Conservation (phyloP, 2,888 invertebrate species). For the Drosophila dives region DNA sequence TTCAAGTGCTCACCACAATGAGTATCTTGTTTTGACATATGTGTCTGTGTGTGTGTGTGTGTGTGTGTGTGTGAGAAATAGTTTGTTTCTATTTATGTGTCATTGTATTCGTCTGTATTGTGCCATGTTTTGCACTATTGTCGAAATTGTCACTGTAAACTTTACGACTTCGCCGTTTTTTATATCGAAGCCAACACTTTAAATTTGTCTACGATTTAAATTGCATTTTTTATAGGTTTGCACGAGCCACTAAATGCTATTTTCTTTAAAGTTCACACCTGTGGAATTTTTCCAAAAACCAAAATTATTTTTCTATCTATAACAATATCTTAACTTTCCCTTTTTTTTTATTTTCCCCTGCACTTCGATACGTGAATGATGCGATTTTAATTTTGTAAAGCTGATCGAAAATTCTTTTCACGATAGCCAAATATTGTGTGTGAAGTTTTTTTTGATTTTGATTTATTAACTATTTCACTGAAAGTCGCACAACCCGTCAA, state of each 20-base stretch:
- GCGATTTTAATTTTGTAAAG: not conserved
- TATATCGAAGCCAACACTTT: constrained; percentile 1
- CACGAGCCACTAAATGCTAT: not conserved
- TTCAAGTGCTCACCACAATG: constrained; percentile 44
- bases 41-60: constrained; percentile 20
- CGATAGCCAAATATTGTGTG: constrained; percentile 14
- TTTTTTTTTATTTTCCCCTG: no score
- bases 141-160: constrained; percentile 65
- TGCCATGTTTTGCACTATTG: constrained; percentile 63
- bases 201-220: constrained; percentile 3
- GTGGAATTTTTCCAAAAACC: not conserved
- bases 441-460: constrained; percentile 39
- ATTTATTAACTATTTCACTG: constrained; percentile 50
- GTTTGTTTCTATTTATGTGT: constrained; percentile 5
- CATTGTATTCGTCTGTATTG: constrained; percentile 28
- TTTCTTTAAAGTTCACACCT: not conserved
- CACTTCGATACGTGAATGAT: not conserved
- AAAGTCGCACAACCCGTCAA: constrained; percentile 8
- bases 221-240: not conserved
- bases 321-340: not conserved
- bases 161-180: constrained; percentile 50
- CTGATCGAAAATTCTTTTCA: not conserved
- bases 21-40: constrained; percentile 13
- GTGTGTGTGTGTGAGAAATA: constrained; percentile 8
- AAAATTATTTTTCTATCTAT: not conserved